Evolutionary conservation across 1,140 invertebrate species (phyloP).

Genomic region (Metopolophium dirhodum): DNA sequence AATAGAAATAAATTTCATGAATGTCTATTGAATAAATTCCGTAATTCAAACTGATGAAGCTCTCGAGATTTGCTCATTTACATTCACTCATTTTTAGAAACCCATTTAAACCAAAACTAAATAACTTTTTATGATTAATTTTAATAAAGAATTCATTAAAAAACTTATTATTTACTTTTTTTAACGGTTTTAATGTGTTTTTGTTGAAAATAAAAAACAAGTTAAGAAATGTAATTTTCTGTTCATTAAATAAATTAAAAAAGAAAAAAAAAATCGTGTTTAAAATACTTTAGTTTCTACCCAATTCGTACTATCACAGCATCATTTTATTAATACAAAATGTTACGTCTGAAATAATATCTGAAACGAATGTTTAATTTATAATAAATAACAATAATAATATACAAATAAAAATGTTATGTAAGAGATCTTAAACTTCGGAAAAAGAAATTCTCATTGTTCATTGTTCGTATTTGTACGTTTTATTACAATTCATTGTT

Average conservation of each 20-base stretch:
- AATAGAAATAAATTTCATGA: not conserved
- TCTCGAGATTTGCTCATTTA: not conserved
- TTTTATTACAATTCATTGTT: not conserved
- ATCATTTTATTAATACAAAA: not conserved
- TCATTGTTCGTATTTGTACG: too few species aligned
- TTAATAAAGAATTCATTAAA: not conserved
- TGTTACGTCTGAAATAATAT: not conserved
- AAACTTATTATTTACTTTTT: conserved; percentile 29
- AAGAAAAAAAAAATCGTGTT: not conserved
- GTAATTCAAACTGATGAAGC: not conserved
- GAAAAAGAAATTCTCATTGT: too few species aligned
- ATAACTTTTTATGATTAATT: not conserved
- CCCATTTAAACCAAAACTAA: too few species aligned
- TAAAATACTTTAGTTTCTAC: not conserved
- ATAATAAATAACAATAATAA: not conserved
- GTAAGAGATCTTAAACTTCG: not conserved
- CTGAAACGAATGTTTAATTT: too few species aligned
- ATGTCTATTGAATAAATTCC: not conserved
- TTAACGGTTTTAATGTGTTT: not conserved
- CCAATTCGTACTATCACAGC: not conserved
- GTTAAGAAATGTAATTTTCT: conserved; percentile 20
- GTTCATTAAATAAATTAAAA: conserved; percentile 14
- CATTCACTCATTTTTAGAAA: not conserved
- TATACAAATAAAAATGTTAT: too few species aligned
- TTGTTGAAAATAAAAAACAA: not conserved